These are phyloP conservation scores for Poeciliopsis turrubarensis DNA, from an alignment of 2,113 vertebrate genomes.

Conservation along the genomic window DNA sequence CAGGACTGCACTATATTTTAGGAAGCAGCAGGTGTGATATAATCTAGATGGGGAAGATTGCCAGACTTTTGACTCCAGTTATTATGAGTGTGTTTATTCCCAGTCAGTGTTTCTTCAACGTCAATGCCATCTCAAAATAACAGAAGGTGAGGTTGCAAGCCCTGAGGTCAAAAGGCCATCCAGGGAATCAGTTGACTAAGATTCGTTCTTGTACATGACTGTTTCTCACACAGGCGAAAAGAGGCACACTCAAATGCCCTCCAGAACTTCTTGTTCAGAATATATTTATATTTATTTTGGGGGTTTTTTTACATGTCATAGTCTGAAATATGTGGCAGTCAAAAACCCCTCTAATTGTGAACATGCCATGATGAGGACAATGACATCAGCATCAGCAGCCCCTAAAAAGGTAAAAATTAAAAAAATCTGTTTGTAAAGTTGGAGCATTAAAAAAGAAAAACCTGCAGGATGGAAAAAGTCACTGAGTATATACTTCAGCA, in stretches of 20 bases:
- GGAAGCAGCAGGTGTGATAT: conserved; percentile 16
- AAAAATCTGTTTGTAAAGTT: background rate
- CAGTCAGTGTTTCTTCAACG: conserved; percentile 25
- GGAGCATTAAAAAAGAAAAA: background rate
- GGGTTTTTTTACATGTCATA: background rate
- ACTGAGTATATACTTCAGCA: conserved; percentile 11
- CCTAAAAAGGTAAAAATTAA: background rate
- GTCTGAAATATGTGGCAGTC: background rate
- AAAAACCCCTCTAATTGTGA: background rate
- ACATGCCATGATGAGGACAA: background rate
- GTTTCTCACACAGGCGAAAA: conserved; percentile 3
- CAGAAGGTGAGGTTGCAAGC: conserved; percentile 40
- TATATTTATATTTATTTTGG: background rate
- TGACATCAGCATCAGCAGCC: background rate
- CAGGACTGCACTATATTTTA: conserved; percentile 4
- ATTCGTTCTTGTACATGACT: conserved; percentile 24
- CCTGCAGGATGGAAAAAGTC: conserved; percentile 2
- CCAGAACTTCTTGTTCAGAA: background rate
- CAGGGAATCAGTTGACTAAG: conserved; percentile 39
- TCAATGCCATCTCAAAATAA: conserved; percentile 31
- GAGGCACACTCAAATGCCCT: background rate
- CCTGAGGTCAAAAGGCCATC: conserved; percentile 17
- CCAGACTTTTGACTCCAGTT: conserved; percentile 9
- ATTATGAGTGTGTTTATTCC: conserved; percentile 24
- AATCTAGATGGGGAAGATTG: conserved; percentile 7